These are phyloP conservation scores for Parascotia fuliginaria DNA, from an alignment of 2,888 invertebrate species.

Conservation along the genomic window DNA sequence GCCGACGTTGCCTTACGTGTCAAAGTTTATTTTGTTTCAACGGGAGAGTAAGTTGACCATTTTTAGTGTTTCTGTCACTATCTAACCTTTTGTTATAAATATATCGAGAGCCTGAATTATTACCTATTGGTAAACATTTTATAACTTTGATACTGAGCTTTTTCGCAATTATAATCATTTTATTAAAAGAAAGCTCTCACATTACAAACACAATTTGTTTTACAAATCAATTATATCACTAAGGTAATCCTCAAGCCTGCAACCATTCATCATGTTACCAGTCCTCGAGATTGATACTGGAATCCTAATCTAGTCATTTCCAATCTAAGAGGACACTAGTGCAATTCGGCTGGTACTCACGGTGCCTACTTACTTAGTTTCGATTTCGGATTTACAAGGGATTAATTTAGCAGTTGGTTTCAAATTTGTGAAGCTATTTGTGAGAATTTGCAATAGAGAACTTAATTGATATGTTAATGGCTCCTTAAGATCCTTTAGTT, in stretches of 20 bases:
- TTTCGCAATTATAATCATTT: no score
- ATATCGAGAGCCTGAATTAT: no score
- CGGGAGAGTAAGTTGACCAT: background rate
- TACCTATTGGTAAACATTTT: no score
- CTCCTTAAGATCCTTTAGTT: no score
- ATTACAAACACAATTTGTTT: no score
- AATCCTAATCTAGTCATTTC: constrained; percentile 27
- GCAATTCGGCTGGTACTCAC: background rate
- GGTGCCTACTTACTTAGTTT: background rate
- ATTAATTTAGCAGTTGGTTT: background rate
- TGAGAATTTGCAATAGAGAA: background rate
- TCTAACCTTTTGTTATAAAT: no score
- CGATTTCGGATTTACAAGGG: background rate
- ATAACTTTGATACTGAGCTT: no score
- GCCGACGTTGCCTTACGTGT: background rate
- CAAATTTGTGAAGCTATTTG: background rate
- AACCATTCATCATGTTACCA: constrained; percentile 2
- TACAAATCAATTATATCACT: no score
- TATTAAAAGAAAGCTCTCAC: no score
- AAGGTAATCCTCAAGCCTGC: no score
- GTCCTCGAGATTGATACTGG: constrained; percentile 24
- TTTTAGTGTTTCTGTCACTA: no score
- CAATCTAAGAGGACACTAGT: constrained; percentile 12
- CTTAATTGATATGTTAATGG: no score
- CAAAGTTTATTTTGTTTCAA: background rate